These are phyloP conservation scores for Catotricha subobsoleta DNA, from an alignment of 2,888 invertebrate genomes.

Conservation along the genomic window DNA sequence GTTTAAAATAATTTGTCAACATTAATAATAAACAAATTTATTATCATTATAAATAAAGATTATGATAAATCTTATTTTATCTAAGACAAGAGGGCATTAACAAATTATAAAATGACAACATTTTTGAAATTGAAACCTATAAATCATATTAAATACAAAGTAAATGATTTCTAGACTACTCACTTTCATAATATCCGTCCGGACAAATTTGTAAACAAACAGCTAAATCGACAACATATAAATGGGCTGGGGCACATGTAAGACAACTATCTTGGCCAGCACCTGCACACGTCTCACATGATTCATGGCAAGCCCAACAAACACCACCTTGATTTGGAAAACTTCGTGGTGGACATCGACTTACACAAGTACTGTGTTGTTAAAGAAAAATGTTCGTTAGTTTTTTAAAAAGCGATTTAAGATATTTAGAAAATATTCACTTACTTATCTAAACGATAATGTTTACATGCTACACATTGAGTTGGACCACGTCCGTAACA, in stretches of 20 bases:
- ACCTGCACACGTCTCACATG: slow-evolving; percentile 76
- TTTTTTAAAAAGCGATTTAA: not conserved
- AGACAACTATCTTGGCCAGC: slow-evolving; percentile 73
- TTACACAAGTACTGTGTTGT: slow-evolving; percentile 55
- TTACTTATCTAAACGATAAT: slow-evolving; percentile 63
- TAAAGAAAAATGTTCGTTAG: not conserved
- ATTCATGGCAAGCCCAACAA: slow-evolving; percentile 77
- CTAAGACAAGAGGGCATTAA: too few relatives aligned
- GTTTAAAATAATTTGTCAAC: too few relatives aligned
- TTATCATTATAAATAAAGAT: too few relatives aligned
- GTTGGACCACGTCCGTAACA: slow-evolving; percentile 73
- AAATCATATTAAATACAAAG: not conserved
- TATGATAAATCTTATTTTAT: too few relatives aligned
- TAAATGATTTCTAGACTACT: too few relatives aligned
- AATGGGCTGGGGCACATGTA: slow-evolving; percentile 66
- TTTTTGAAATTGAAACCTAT: too few relatives aligned
- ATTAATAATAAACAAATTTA: too few relatives aligned
- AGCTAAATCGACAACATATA: slow-evolving; percentile 66
- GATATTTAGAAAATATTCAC: slow-evolving; percentile 16
- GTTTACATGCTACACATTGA: slow-evolving; percentile 67
- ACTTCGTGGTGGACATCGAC: slow-evolving; percentile 67
- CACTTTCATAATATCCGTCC: slow-evolving; percentile 74
- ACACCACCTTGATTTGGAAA: slow-evolving; percentile 62
- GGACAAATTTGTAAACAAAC: slow-evolving; percentile 79
- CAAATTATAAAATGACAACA: not conserved